Evolutionary conservation across 2,888 invertebrate species (phyloP).

Genomic region (Tinea pellionella): DNA sequence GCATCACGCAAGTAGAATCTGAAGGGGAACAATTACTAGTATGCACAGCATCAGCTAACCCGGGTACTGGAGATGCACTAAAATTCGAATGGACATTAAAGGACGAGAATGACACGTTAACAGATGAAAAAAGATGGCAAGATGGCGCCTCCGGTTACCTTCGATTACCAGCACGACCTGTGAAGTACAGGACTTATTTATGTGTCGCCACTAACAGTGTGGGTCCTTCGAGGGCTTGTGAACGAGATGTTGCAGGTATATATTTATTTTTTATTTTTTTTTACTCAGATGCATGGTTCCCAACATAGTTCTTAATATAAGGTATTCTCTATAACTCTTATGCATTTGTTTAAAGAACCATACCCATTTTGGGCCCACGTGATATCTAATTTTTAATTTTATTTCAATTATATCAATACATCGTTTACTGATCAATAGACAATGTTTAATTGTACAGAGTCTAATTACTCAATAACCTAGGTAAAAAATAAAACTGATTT

Average conservation of each 20-base stretch:
- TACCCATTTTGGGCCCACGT: too few relatives aligned
- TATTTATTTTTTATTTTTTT: too few relatives aligned
- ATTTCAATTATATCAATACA: too few relatives aligned
- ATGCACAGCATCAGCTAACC: conserved; percentile 86
- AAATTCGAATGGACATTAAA: conserved; percentile 87
- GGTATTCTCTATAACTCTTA: too few relatives aligned
- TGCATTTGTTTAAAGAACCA: too few relatives aligned
- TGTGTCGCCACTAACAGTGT: conserved; percentile 89
- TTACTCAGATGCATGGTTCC: too few relatives aligned
- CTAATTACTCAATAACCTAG: too few relatives aligned
- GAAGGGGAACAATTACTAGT: conserved; percentile 81
- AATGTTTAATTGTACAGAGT: too few relatives aligned
- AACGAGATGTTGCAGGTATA: conserved; percentile 75
- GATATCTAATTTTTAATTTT: too few relatives aligned
- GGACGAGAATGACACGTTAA: conserved; percentile 83
- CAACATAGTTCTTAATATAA: too few relatives aligned
- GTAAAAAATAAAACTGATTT: too few relatives aligned
- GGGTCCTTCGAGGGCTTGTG: conserved; percentile 74
- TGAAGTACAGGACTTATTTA: conserved; percentile 76
- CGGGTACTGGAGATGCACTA: conserved; percentile 70
- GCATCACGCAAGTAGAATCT: conserved; percentile 77
- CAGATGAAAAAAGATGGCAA: conserved; percentile 68
- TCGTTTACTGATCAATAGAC: too few relatives aligned
- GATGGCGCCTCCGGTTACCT: conserved; percentile 63
- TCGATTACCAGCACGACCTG: not conserved